A percentile compares a stretch with the other conserved stretches of the same genome.
These are phyloP conservation scores for Ptychodera flava DNA, from an alignment of 35 echinoderm and acorn worm species.

Conservation along the genomic window DNA sequence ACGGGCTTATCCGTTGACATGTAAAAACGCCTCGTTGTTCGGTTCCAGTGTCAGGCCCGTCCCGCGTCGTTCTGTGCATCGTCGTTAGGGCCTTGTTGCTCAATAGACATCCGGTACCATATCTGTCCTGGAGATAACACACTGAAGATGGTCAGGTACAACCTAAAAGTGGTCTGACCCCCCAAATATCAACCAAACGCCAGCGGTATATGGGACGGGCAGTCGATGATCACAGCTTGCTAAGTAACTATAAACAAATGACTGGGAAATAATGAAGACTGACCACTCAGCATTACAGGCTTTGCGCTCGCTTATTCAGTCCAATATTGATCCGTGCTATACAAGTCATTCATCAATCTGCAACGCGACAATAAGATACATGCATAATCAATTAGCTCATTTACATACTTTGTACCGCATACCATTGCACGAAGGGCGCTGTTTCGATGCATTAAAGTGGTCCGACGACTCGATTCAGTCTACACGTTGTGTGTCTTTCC, in stretches of 20 bases:
- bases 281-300: background rate
- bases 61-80: too few relatives aligned
- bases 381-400: background rate
- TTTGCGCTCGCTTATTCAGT: background rate
- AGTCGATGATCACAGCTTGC: background rate
- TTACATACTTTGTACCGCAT: too few relatives aligned
- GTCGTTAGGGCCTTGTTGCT: too few relatives aligned
- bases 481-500: too few relatives aligned
- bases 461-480: too few relatives aligned
- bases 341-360: background rate
- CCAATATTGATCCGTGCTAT: background rate
- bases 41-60: background rate
- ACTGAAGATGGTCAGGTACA: too few relatives aligned
- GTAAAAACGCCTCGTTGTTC: background rate
- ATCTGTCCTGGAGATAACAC: too few relatives aligned
- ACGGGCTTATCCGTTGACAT: background rate
- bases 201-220: background rate
- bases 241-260: background rate
- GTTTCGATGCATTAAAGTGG: too few relatives aligned
- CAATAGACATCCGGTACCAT: too few relatives aligned
- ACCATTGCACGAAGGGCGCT: too few relatives aligned
- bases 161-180: too few relatives aligned
- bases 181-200: too few relatives aligned
- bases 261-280: background rate
- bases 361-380: background rate